Percentiles rank a stretch among this genome's conserved stretches.
Conservation (phyloP, 2,113 vertebrate genomes). For the Calyptommatus sinebrachiatus region DNA sequence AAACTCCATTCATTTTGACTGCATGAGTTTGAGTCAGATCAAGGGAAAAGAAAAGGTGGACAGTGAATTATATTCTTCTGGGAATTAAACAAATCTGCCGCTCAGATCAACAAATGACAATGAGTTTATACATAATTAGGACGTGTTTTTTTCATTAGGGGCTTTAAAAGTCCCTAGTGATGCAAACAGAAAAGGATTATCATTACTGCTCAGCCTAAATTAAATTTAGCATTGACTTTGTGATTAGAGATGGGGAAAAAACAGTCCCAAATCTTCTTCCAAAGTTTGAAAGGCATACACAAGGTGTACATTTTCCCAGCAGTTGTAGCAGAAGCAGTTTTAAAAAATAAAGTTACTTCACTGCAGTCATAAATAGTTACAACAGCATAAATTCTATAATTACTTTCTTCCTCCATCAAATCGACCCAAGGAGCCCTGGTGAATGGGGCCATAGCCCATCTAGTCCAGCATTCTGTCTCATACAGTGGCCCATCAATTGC, state of each 20-base stretch:
- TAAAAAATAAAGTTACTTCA: neutral
- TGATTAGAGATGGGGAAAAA: neutral
- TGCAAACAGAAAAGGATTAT: neutral
- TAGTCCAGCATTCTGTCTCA: too few species aligned
- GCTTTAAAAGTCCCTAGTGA: neutral
- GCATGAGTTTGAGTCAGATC: neutral
- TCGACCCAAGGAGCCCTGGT: too few species aligned
- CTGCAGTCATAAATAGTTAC: neutral
- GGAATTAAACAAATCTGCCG: neutral
- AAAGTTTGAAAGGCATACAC: neutral
- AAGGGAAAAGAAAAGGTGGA: neutral
- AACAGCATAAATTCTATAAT: too few species aligned
- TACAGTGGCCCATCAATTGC: too few species aligned
- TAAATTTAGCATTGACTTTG: neutral
- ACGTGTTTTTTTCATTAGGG: neutral
- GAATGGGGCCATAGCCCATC: too few species aligned
- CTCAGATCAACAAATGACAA: neutral
- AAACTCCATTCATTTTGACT: slow-evolving; percentile 6
- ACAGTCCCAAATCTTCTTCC: neutral
- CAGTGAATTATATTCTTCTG: neutral
- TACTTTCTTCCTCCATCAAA: too few species aligned
- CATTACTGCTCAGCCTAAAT: neutral
- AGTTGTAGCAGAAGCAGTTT: neutral
- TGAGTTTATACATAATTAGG: neutral
- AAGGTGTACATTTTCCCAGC: neutral